These are phyloP conservation scores for Achatina immaculata DNA, from an alignment of 1,140 invertebrate genomes.

Conservation along the genomic window DNA sequence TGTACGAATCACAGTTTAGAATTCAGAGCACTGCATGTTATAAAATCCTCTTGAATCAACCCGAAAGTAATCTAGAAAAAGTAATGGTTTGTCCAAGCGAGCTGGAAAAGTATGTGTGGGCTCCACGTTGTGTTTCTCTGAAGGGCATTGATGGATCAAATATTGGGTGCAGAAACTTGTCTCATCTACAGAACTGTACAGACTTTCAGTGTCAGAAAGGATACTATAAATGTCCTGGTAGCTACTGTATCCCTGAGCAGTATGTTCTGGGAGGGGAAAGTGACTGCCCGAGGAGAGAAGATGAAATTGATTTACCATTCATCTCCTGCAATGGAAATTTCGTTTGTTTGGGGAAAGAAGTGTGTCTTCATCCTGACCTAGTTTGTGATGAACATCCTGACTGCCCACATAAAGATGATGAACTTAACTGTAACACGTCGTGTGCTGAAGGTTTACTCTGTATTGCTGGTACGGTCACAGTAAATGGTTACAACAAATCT, in stretches of 20 bases:
- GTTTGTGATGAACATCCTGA: background rate
- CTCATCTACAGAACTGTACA: background rate
- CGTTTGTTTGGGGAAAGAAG: background rate
- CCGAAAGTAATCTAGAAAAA: too few relatives aligned
- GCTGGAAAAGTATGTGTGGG: too few relatives aligned
- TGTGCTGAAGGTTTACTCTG: background rate
- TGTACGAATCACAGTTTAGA: too few relatives aligned
- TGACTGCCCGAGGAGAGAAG: background rate
- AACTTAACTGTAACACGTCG: background rate
- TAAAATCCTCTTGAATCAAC: too few relatives aligned
- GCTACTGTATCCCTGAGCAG: background rate
- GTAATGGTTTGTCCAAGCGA: too few relatives aligned
- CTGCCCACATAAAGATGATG: conserved; percentile 1
- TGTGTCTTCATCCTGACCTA: background rate
- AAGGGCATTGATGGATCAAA: too few relatives aligned
- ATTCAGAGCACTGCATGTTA: too few relatives aligned
- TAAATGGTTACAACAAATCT: background rate
- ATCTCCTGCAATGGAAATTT: background rate
- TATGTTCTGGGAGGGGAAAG: background rate
- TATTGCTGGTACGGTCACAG: background rate
- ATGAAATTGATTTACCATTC: background rate
- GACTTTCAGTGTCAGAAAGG: background rate
- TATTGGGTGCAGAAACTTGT: background rate
- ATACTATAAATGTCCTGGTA: background rate
- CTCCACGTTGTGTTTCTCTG: too few relatives aligned